phyloP scores from a whole-genome alignment of 2,888 invertebrate species.

The Acanthosoma haemorrhoidale region DNA sequence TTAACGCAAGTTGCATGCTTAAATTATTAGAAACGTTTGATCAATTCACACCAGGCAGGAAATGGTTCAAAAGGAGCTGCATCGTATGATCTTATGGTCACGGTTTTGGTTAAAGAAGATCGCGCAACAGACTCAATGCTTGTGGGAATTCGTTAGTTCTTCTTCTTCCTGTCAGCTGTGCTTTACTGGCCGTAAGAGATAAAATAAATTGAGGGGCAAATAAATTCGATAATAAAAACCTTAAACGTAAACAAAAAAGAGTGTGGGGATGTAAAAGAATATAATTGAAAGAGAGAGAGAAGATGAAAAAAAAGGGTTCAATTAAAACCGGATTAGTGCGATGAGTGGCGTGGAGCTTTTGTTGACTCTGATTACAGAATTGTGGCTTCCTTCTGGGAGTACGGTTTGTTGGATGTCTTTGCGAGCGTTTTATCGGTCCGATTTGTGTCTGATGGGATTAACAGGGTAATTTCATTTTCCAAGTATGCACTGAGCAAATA shows the following conservation, averaged over 20 bases:
- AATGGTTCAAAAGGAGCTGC: too few relatives aligned
- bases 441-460: too few relatives aligned
- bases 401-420: too few relatives aligned
- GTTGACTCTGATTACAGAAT: slow-evolving; percentile 1
- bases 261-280: slow-evolving; percentile 6
- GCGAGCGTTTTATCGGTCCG: too few relatives aligned
- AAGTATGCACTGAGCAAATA: too few relatives aligned
- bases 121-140: neutral
- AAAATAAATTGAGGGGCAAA: slow-evolving; percentile 1
- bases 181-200: neutral
- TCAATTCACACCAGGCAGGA: too few relatives aligned
- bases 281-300: slow-evolving; percentile 4
- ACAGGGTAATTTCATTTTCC: too few relatives aligned
- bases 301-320: slow-evolving; percentile 6
- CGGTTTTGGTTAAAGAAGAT: too few relatives aligned
- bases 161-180: neutral
- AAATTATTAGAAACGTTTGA: too few relatives aligned
- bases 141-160: neutral
- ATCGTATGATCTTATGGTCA: too few relatives aligned
- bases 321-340: slow-evolving; percentile 7
- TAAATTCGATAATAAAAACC: neutral
- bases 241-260: neutral
- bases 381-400: too few relatives aligned
- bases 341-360: slow-evolving; percentile 5
- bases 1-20: too few relatives aligned